Evolutionary conservation across 2,113 vertebrate species (phyloP).

Genomic region (Labeo catla): DNA sequence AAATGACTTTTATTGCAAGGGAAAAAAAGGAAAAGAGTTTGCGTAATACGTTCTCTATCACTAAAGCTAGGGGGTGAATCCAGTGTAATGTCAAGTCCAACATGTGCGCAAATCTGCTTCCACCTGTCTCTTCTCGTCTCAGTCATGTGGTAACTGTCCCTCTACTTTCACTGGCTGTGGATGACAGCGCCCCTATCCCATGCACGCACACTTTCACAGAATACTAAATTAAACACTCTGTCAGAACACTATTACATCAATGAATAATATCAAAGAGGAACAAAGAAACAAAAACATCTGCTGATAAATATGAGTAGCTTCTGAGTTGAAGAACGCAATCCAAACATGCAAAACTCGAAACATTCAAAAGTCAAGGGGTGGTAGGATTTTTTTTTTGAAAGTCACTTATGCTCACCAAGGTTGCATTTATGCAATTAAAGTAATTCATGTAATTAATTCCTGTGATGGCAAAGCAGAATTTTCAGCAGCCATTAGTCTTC

Average conservation of each 20-base stretch:
- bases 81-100: conserved; percentile 44
- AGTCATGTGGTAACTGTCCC: conserved; percentile 55
- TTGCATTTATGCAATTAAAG: neutral
- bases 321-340: neutral
- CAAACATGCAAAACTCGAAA: neutral
- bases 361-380: neutral
- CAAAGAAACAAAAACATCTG: neutral
- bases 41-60: neutral
- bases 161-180: conserved; percentile 73
- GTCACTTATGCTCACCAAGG: neutral
- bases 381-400: neutral
- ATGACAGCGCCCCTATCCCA: neutral
- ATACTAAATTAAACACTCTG: neutral
- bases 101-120: conserved; percentile 26
- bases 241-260: neutral
- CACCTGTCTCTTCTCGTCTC: conserved; percentile 82
- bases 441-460: neutral
- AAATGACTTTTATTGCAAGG: neutral
- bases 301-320: too few species aligned
- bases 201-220: neutral
- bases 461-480: neutral
- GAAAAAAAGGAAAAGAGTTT: neutral
- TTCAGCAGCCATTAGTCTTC: neutral
- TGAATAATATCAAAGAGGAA: neutral
- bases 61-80: conserved; percentile 3